Base-by-base conservation (phyloP, 2,797 vertebrate species). In the Rousettus madagascariensis region DNA sequence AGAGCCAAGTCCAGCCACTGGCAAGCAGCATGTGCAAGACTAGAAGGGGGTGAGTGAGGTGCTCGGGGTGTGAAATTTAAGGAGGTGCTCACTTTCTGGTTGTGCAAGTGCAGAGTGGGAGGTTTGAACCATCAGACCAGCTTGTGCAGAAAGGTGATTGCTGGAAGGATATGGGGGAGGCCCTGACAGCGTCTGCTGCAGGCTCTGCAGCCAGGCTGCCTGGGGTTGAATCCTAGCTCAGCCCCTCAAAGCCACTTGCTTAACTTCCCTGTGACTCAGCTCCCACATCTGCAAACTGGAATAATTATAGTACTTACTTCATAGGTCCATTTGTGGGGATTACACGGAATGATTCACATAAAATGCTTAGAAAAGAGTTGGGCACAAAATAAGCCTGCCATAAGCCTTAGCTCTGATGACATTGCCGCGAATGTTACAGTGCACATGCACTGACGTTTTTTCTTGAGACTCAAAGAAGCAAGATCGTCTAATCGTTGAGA, bases 271-370 rank as follows among this genome's bases (percentile, higher is more conserved):
- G 69, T 65, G 59, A 66, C 51, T 92, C 72, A 57, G 78, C 85
- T 65, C 85, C 72, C 92, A 61, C 41, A 63, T 87, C 85, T 86
- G 66, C 82, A 71, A 91, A 55, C 68, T 22, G 59, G 77, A 22
- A 49, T 80, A 85, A 90, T 92, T 75, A 94, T 33, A 93, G 83
- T n/a, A 33, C 74, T 71, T 71, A 75, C 66, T 28, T 68, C 55
- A 26, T 4, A 69, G 78, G 66, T 20, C 68, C 53, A 17, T 53
- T 57, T 63, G 57, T 72, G 96, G 86, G 24, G 46, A 84, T 71
- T 49, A 63, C 26, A 49, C 3, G 0, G 6, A 22, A 86, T 92
- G 89, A 74, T 43, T 92, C 94, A 94, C 61, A 51, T 33, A 41
- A 66, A 94, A 66, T 8, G 6, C 68, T 63, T 43, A 59, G 36